phyloP scores from a whole-genome alignment of 2,113 vertebrate genomes.

The Phyllopteryx taeniolatus region DNA sequence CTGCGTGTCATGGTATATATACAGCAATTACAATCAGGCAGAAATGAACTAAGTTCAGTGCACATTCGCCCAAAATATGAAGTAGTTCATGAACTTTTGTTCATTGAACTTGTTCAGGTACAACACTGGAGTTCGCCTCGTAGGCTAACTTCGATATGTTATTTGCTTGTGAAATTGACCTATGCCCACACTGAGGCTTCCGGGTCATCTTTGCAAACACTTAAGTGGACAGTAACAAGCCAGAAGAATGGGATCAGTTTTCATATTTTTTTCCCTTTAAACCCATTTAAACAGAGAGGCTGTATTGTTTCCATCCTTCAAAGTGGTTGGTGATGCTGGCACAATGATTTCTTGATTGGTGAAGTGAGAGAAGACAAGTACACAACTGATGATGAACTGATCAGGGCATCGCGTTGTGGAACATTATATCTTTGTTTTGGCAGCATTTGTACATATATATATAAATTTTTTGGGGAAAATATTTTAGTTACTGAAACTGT shows the following conservation, averaged over 20 bases:
- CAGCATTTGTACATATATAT: too few species aligned
- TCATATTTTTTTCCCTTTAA: not conserved
- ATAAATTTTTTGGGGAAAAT: too few species aligned
- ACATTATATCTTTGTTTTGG: not conserved
- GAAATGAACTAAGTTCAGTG: too few species aligned
- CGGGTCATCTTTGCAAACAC: not conserved
- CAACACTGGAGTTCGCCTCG: not conserved
- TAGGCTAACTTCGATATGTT: not conserved
- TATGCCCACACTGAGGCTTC: not conserved
- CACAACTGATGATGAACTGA: not conserved
- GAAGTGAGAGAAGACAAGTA: not conserved
- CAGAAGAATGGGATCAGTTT: not conserved
- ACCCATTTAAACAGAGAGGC: not conserved
- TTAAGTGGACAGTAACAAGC: not conserved
- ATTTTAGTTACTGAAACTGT: too few species aligned
- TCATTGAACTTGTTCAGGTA: too few species aligned
- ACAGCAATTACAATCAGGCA: constrained; percentile 23
- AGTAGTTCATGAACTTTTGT: too few species aligned
- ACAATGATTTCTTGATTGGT: not conserved
- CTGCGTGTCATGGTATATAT: constrained; percentile 21
- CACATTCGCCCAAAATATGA: too few species aligned
- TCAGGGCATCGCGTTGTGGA: not conserved
- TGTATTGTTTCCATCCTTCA: not conserved
- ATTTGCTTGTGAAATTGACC: constrained; percentile 4
- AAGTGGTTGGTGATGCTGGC: not conserved